Evolutionary conservation across 2,797 vertebrate genomes (phyloP).

Genomic region (Tangara arthus): DNA sequence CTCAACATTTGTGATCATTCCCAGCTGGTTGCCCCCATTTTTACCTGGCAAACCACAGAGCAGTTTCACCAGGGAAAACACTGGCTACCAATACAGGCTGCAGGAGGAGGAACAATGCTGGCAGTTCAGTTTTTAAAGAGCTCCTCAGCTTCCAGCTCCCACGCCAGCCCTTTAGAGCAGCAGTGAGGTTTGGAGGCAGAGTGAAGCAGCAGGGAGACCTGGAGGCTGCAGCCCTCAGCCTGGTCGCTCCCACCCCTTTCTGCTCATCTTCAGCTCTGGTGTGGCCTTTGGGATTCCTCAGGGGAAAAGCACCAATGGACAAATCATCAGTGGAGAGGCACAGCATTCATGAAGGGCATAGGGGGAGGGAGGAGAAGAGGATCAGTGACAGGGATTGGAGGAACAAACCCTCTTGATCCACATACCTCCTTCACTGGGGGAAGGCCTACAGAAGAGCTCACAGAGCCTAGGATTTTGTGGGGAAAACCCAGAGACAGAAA

Average conservation of each 20-base stretch:
- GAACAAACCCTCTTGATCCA: neutral
- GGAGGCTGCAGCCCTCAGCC: neutral
- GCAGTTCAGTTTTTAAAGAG: neutral
- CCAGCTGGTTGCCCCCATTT: neutral
- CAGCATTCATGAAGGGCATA: neutral
- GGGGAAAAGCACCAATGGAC: constrained; percentile 1
- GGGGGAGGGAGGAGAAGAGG: neutral
- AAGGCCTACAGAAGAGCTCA: neutral
- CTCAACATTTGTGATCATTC: neutral
- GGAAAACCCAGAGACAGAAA: neutral
- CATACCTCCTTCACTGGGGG: neutral
- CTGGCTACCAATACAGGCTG: neutral
- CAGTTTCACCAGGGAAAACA: neutral
- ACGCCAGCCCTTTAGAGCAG: neutral
- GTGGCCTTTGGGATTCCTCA: neutral
- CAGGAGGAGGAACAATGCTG: neutral
- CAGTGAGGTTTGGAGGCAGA: neutral
- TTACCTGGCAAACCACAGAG: neutral
- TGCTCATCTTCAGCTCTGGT: neutral
- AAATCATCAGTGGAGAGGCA: neutral
- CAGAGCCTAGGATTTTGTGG: neutral
- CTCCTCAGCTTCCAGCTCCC: neutral
- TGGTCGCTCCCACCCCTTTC: rapidly evolving
- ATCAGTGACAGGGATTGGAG: rapidly evolving
- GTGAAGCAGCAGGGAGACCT: neutral